Base-by-base conservation (phyloP, 1,140 invertebrate genomes). In the Halictus rubicundus region DNA sequence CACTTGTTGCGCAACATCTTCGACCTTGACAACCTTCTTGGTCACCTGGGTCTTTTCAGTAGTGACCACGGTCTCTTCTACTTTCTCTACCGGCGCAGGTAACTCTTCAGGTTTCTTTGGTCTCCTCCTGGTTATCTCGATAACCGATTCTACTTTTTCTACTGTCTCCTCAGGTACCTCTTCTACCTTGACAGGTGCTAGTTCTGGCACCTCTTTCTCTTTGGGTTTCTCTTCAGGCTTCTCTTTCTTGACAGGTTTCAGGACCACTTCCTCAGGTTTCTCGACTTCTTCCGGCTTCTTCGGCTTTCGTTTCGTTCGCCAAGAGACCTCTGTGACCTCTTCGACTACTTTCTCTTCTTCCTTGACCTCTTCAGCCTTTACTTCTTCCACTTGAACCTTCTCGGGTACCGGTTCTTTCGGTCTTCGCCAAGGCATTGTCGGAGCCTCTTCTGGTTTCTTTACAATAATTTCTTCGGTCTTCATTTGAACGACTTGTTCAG, bases 71-170 rank as follows among this genome's bases (percentile, higher is more conserved):
- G 42, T 65, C 16, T 78, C 68, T 4, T 72, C 77, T 2, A 25
- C 23, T 19, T 79, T 54, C 16, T 79, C 49, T 21, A 27, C 7
- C 7, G 46, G 61, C 14, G 91, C 91, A 84, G 91, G 82, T 71
- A 92, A 91, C 80, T 92, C 90, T 82, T 94, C 93, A 7, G 89
- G 71, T 19, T 90, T 90, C 76, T 46, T 78, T 0, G 74, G 74
- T n/a, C 66, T 71, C 8, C 23, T 65, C 23, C 37, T 66, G 57
- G 90, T 10, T 75, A 87, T 64, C 84, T 88, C 68, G 39, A 69
- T 70, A 23, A 82, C 69, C 64, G 75, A 83, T 74, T 93, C 90
- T 78, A 91, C 91, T 39, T 85, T 81, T 54, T 85, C 84, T 73
- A 88, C 78, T 12, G 66, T 12, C 27, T 77, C 61, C 25, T 78